Conservation (phyloP, 2,888 invertebrate species). For the Formica aserva region DNA sequence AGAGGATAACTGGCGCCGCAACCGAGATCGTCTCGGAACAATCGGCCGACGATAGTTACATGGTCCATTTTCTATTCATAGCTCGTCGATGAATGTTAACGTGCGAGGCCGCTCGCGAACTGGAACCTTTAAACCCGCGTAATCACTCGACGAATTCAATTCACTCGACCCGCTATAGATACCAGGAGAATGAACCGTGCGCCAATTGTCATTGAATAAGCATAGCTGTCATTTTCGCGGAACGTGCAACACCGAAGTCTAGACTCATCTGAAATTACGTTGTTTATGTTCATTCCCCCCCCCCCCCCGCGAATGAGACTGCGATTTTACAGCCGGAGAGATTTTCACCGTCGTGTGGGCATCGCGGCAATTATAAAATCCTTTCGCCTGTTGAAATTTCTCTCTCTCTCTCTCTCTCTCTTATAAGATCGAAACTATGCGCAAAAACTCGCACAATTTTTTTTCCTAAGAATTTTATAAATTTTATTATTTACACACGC, state of each 20-base stretch:
- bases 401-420: background rate
- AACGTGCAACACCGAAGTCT: background rate
- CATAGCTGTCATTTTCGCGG: slow-evolving; percentile 17
- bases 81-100: slow-evolving; percentile 33
- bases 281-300: background rate
- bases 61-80: slow-evolving; percentile 52
- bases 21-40: slow-evolving; percentile 40
- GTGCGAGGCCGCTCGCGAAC: slow-evolving; percentile 27
- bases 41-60: slow-evolving; percentile 42
- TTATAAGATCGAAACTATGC: background rate
- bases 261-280: background rate
- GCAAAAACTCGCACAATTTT: background rate
- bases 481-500: background rate
- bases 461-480: slow-evolving; percentile 34
- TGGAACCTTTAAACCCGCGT: slow-evolving; percentile 18
- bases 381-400: too few relatives aligned
- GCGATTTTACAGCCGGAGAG: background rate
- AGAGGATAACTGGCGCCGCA: slow-evolving; percentile 51
- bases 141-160: slow-evolving; percentile 45
- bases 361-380: background rate
- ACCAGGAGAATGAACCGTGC: slow-evolving; percentile 34
- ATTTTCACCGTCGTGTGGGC: background rate
- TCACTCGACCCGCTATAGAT: slow-evolving; percentile 12
- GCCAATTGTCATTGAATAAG: slow-evolving; percentile 30
- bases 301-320: background rate